Evolutionary conservation across 1,140 invertebrate species (phyloP), one percentile per base, ranked within the genome.

Genomic region (Zaprionus ornatus): DNA sequence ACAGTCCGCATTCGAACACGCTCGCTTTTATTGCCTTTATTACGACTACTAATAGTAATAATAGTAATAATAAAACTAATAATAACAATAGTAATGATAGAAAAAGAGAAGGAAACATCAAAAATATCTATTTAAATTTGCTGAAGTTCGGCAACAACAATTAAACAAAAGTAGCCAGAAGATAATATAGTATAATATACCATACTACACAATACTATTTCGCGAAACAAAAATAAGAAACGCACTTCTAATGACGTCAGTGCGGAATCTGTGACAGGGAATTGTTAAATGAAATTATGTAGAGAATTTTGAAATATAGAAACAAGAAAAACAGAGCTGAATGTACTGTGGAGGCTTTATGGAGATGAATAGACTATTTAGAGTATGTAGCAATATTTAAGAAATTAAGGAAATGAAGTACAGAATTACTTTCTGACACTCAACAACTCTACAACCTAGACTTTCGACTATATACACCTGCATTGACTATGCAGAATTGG

Each of bases 241-340:
- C 68, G 60, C n/a, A 63, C n/a, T 17, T 72, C 72, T 90, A 81
- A 90, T 88, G 85, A 90, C 85, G 85, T 90, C 85, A 90, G 81
- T 54, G 59, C 50, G 2, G 9, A 0, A 32, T 32, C 27, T 9
- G 1, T 2, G 32, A n/a, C 32, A 37, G 23, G 37, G 67, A 74
- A 75, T 88, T 90, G 84, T 81, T 79, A 71, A 75, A 84, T 68
- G 72, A 82, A 82, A 83, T 66, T 32, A 66, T 55, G 61, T 60
- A 61, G 50, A n/a, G 45, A 69, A 85, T 61, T 64, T 56, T 17
- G 62, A 74, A 80, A 64, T 29, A 67, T 70, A 60, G 75, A 61
- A 62, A 80, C 80, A 79, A 61, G 62, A 80, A 17, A 25, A 5
- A 23, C 25, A 17, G 50, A 25, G 12, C 19, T 35, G 10, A 35